Evolutionary conservation across 2,797 vertebrate species (phyloP).

Genomic region (Poecilia velifera): DNA sequence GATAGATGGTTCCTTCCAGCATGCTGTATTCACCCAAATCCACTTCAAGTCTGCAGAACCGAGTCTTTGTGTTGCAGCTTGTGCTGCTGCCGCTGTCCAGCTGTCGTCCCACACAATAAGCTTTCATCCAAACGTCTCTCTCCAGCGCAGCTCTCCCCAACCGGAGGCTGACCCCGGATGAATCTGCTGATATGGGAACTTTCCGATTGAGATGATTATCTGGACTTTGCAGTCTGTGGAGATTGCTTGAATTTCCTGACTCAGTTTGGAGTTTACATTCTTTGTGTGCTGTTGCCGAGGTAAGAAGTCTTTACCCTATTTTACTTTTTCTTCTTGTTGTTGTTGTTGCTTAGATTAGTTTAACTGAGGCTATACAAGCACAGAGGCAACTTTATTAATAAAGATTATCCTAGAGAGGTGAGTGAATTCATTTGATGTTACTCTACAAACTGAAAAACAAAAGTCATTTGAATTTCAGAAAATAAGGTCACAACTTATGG

Average conservation of each 20-base stretch:
- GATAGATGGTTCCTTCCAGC: slow-evolving; percentile 24
- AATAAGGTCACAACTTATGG: not conserved
- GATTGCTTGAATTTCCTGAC: slow-evolving; percentile 41
- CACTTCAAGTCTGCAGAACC: not conserved
- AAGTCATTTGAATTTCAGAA: not conserved
- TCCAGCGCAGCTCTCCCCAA: not conserved
- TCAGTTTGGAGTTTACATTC: slow-evolving; percentile 6
- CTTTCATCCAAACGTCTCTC: slow-evolving; percentile 1
- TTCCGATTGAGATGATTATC: slow-evolving; percentile 50
- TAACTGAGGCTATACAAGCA: not conserved
- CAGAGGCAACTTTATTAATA: not conserved
- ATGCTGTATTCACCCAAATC: slow-evolving; percentile 32
- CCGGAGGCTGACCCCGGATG: slow-evolving; percentile 7
- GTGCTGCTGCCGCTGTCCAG: slow-evolving; percentile 6
- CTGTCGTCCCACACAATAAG: not conserved
- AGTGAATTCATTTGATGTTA: not conserved
- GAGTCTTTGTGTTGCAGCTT: not conserved
- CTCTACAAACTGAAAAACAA: not conserved
- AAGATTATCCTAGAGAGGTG: not conserved
- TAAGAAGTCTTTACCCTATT: slow-evolving; percentile 52
- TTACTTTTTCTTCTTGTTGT: not conserved
- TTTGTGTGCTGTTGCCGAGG: slow-evolving; percentile 13
- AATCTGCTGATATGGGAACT: slow-evolving; percentile 29
- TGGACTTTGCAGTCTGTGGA: slow-evolving; percentile 24
- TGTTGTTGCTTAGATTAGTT: not conserved